Evolutionary conservation across 2,113 vertebrate genomes (phyloP), one percentile per base, ranked within the genome.

Genomic region (Channa maculata): DNA sequence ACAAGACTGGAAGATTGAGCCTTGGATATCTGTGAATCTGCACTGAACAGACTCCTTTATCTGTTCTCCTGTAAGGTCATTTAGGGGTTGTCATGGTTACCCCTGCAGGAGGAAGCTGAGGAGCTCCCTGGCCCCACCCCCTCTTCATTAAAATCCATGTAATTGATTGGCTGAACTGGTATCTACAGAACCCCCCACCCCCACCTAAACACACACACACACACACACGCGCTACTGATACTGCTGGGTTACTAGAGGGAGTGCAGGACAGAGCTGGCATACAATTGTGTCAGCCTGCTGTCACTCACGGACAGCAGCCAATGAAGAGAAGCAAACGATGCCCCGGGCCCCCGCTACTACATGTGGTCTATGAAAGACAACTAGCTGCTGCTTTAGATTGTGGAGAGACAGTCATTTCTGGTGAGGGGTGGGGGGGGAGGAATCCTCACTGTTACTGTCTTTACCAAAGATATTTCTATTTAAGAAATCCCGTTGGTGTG

Each of bases 51-150:
- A 14, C 75, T 74, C 43, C 52, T 73, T 77, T 65, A 62, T 77
- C 58, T 65, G 11, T 52, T 61, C 63, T 70, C 55, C 68, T 62
- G 64, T 46, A 51, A 72, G 75, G 80, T 82, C 75, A 75, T 82
- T 80, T 82, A 69, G 58, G 50, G 77, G 91, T 92, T 91, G 90
- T 86, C 89, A 86, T 90, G 88, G 91, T 91, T 87, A 92, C 90
- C 39, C 48, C 68, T 76, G 64, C 71, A 82, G 74, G 83, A 80
- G 57, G 65, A 73, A 71, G 54, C 65, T 50, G 41, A 71, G 73
- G 49, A 89, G 71, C 65, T 54, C 68, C 3, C 77, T 75, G 43
- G 62, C 65, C 61, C 66, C 48, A 0, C 12, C 66, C 73, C 50
- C 38, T 55, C 44, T 68, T 91, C 75, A 82, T 13, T 84, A 79